Base-by-base conservation (phyloP, 2,113 vertebrate genomes). In the Triplophysa rosa region DNA sequence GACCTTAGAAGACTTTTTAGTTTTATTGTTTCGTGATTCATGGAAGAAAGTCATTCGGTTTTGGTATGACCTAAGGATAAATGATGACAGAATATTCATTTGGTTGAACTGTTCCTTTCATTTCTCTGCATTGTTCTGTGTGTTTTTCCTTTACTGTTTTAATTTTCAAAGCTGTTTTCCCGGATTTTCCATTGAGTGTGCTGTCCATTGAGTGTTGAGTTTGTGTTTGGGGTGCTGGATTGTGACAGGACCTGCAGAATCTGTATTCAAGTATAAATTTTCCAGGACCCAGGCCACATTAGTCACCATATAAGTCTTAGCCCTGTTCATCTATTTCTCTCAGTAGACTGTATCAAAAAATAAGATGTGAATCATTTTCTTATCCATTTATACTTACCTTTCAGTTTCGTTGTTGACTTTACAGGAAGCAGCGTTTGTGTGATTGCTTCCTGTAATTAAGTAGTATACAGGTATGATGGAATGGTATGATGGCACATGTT, bases 261-360 rank as follows among this genome's bases (percentile, higher is more conserved):
- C n/a, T 72, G n/a, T 42, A 54, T 42, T 72, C 54, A 17, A 73
- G n/a, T 73, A 21, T 16, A 42, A 5, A 24, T 61, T 73, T 73
- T 42, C 68, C 68, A 71, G 24, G 23, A 52, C 9, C 19, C 17
- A n/a, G 68, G 49, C 49, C 68, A 21, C 54, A 71, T 71, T 71
- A 71, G 52, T 58, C 68, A 52, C 49, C 49, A 52, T 52, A 13
- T 52, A 11, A 52, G 49, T 52, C 14, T 52, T 52, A 16, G 13
- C 16, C 16, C 47, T 14, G 47, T 49, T 52, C 49, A 1, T 52
- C 5, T 52, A 16, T 52, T 14, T 17, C 16, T 52, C 49, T 52
- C 14, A 52, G 49, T 52, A 17, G 47, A 52, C 13, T 13, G 14
- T 49, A 49, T 52, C 47, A 14, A 13, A 52, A 14, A 52, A 4